A percentile compares a stretch with the other conserved stretches of the same genome.
Conservation (phyloP, 2,797 vertebrate genomes). For the Spatula versicolor region DNA sequence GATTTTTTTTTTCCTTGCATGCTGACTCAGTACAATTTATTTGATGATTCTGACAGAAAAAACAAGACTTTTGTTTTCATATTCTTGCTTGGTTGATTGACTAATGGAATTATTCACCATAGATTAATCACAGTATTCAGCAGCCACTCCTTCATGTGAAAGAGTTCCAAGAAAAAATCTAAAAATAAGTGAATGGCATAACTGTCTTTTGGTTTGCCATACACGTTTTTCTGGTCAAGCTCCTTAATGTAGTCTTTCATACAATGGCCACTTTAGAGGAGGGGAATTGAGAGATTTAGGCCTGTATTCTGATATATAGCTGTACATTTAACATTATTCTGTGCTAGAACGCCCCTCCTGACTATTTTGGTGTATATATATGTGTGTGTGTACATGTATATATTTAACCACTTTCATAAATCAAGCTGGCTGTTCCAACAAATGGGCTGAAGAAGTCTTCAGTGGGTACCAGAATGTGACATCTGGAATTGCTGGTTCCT, state of each 20-base stretch:
- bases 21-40: neutral
- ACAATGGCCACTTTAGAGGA: neutral
- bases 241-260: neutral
- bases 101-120: neutral
- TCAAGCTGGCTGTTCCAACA: neutral
- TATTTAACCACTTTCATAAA: neutral
- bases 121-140: neutral
- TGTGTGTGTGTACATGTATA: too few species aligned
- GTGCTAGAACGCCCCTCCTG: neutral
- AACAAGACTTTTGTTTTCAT: neutral
- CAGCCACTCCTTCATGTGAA: neutral
- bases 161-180: neutral
- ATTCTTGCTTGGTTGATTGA: neutral
- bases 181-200: neutral
- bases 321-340: neutral
- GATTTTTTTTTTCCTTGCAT: neutral
- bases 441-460: neutral
- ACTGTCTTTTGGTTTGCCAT: neutral
- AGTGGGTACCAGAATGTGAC: neutral
- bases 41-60: neutral
- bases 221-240: neutral
- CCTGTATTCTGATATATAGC: neutral
- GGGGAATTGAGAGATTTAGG: neutral
- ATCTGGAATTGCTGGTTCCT: slow-evolving; percentile 17
- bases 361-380: neutral